Evolutionary conservation across 2,888 invertebrate species (phyloP).

Genomic region (Drosophila affinis): DNA sequence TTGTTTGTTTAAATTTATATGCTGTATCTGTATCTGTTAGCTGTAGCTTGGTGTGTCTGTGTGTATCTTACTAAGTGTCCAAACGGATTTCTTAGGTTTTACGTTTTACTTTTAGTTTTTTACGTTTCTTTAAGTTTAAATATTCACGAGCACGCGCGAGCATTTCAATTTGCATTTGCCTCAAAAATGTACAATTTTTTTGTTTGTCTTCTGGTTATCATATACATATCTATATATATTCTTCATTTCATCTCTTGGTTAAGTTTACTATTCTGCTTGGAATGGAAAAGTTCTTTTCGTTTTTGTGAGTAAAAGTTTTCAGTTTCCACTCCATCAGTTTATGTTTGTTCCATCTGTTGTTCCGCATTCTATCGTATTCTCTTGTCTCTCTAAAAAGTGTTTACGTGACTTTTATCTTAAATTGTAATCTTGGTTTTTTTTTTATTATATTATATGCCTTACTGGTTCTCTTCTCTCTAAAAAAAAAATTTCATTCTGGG

Average conservation of each 20-base stretch:
- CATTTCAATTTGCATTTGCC: conserved; percentile 60
- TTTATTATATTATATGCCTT: conserved; percentile 14
- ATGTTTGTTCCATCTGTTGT: conserved; percentile 38
- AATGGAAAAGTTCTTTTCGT: conserved; percentile 56
- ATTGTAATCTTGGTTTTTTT: conserved; percentile 54
- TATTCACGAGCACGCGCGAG: conserved; percentile 79
- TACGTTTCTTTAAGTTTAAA: conserved; percentile 52
- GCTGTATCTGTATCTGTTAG: conserved; percentile 34
- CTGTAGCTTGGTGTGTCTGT: conserved; percentile 30
- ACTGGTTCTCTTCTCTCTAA: conserved; percentile 38
- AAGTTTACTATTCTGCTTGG: conserved; percentile 57
- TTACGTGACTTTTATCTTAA: conserved; percentile 60
- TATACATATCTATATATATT: conserved; percentile 29
- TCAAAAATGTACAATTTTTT: conserved; percentile 58
- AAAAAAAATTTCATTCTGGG: conserved; percentile 73
- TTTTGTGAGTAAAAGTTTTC: conserved; percentile 64
- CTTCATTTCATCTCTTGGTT: conserved; percentile 40
- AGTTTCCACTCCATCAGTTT: conserved; percentile 39
- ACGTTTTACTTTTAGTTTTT: conserved; percentile 23
- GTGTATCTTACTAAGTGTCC: conserved; percentile 29
- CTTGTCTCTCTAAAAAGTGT: conserved; percentile 62
- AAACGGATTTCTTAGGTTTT: conserved; percentile 19
- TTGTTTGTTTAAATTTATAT: conserved; percentile 34
- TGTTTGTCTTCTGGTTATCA: conserved; percentile 26
- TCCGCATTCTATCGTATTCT: conserved; percentile 27